Base-by-base conservation (phyloP, 2,113 vertebrate genomes). In the Gobiocypris rarus region DNA sequence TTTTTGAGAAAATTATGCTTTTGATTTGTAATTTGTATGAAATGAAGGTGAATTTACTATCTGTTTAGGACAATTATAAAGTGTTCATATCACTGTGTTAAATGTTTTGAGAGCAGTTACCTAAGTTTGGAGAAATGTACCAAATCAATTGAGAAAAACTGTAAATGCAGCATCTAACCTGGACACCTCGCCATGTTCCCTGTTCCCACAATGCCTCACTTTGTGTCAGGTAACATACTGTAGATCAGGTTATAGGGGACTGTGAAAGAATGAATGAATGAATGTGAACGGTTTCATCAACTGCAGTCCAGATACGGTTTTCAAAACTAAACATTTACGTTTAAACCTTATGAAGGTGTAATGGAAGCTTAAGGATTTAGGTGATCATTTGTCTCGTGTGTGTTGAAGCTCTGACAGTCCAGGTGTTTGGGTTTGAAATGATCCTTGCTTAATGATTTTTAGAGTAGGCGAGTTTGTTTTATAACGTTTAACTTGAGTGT, bases 241-340 rank as follows among this genome's bases (percentile, higher is more conserved):
- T n/a, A n/a, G 5, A 38, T 38, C 38, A 38, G 38, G 38, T 34
- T n/a, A n/a, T n/a, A n/a, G n/a, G n/a, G n/a, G n/a, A n/a, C n/a
- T n/a, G n/a, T n/a, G n/a, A n/a, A n/a, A n/a, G n/a, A n/a, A n/a
- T n/a, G n/a, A n/a, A n/a, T n/a, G n/a, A n/a, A n/a, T n/a, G n/a
- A n/a, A n/a, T n/a, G n/a, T n/a, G n/a, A n/a, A n/a, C n/a, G n/a
- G 56, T 85, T 85, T 89, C 83, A 87, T 59, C 61, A 74, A 28
- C 65, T 69, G 41, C 43, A 24, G 59, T 70, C 83, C 38, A 83
- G 75, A 85, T 81, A 76, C 34, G 14, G 28, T 28, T 26, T 74
- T 82, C 74, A 11, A 77, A 86, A 75, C 79, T 59, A 85, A 86
- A 85, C 86, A 86, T 87, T 80, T 84, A 88, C 61, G 8, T 84